Conservation (phyloP, 2,888 invertebrate genomes). For the Oegoconia quadripuncta region DNA sequence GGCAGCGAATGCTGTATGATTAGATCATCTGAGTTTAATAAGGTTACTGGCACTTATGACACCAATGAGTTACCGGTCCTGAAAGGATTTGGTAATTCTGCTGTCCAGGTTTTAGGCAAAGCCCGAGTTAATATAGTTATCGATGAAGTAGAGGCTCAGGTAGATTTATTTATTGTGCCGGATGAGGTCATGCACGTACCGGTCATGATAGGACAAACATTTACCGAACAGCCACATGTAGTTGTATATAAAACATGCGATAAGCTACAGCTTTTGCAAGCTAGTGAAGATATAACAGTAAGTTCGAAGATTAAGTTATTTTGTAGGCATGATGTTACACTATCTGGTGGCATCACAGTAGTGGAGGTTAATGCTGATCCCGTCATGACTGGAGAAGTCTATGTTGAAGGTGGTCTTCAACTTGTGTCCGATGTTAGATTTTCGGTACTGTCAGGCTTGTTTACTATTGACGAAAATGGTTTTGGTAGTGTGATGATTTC, state of each 20-base stretch:
- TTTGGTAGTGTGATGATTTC: no score
- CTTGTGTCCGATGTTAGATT: no score
- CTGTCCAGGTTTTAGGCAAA: background rate
- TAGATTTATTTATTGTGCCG: conserved; percentile 3
- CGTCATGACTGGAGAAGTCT: background rate
- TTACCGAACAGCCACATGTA: conserved; percentile 8
- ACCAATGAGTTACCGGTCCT: conserved; percentile 2
- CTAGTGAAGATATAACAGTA: background rate
- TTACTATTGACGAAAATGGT: no score
- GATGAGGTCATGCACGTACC: background rate
- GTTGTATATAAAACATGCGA: conserved; percentile 3
- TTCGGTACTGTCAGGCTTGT: no score
- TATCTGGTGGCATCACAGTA: no score
- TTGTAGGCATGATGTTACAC: background rate
- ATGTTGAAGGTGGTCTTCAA: background rate
- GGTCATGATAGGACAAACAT: conserved; percentile 4
- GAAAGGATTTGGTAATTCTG: conserved; percentile 1
- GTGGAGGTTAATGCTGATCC: background rate
- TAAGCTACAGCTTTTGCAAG: background rate
- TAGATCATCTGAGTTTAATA: background rate
- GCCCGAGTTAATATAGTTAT: background rate
- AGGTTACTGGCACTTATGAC: background rate
- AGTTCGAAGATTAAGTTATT: background rate
- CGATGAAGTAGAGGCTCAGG: conserved; percentile 6
- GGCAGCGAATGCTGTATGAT: conserved; percentile 8